Percentiles rank a stretch among this genome's conserved stretches.
phyloP scores from a whole-genome alignment of 1,140 invertebrate species.

The Drosophila neocordata region DNA sequence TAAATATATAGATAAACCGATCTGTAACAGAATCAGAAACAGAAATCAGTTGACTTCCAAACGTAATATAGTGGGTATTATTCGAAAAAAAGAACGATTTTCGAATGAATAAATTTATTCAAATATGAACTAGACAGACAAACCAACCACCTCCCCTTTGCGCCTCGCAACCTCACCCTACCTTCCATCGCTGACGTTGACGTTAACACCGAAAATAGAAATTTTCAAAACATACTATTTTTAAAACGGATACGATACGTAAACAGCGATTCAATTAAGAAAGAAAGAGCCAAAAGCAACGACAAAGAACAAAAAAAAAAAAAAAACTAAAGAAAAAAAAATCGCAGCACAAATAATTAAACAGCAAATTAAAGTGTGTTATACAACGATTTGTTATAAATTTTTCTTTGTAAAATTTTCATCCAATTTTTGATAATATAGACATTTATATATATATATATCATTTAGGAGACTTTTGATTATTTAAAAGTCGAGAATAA shows the following conservation, averaged over 20 bases:
- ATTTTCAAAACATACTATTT: slow-evolving; percentile 79
- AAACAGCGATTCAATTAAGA: slow-evolving; percentile 53
- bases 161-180: not conserved
- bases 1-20: slow-evolving; percentile 28
- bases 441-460: too few species aligned
- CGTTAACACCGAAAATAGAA: slow-evolving; percentile 80
- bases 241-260: slow-evolving; percentile 74
- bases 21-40: slow-evolving; percentile 7
- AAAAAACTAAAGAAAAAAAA: too few species aligned
- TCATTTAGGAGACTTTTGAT: too few species aligned
- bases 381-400: slow-evolving; percentile 62
- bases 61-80: slow-evolving; percentile 16
- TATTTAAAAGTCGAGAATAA: not conserved
- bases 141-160: slow-evolving; percentile 15
- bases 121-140: slow-evolving; percentile 66
- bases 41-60: not conserved
- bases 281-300: slow-evolving; percentile 33
- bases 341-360: slow-evolving; percentile 72
- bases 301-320: slow-evolving; percentile 47
- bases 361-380: slow-evolving; percentile 79
- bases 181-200: slow-evolving; percentile 43
- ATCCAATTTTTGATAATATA: not conserved
- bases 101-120: slow-evolving; percentile 60
- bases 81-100: slow-evolving; percentile 8
- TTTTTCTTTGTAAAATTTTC: slow-evolving; percentile 5